These are phyloP conservation scores for Pteria penguin DNA, from an alignment of 2,888 invertebrate species.

Conservation along the genomic window DNA sequence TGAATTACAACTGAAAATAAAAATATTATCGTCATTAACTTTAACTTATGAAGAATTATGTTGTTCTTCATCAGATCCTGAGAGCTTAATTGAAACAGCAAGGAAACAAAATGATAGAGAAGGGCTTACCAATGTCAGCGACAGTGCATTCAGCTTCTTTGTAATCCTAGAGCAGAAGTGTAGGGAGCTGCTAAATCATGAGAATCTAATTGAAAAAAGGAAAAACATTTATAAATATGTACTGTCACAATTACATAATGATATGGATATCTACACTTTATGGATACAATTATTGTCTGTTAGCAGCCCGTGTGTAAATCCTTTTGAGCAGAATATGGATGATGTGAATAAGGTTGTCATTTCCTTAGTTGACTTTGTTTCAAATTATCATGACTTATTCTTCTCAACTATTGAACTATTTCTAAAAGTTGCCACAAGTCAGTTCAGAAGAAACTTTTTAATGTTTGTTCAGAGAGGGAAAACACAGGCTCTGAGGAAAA, in stretches of 20 bases:
- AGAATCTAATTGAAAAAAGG: not conserved
- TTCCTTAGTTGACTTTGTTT: not conserved
- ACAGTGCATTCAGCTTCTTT: slow-evolving; percentile 14
- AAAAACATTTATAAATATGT: not conserved
- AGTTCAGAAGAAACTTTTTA: not conserved
- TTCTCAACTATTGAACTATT: not conserved
- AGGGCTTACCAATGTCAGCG: slow-evolving; percentile 17
- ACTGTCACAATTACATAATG: not conserved
- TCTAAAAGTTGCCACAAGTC: not conserved
- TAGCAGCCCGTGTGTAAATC: not conserved
- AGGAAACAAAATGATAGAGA: slow-evolving; percentile 11
- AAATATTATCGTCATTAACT: slow-evolving; percentile 5
- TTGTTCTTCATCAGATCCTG: slow-evolving; percentile 9
- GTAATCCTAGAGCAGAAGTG: slow-evolving; percentile 2
- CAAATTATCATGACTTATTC: not conserved
- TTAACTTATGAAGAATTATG: slow-evolving; percentile 1
- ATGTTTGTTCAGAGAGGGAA: not conserved
- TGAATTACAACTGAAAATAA: not conserved
- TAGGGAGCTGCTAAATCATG: slow-evolving; percentile 15
- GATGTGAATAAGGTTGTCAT: not conserved
- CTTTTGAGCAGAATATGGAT: not conserved
- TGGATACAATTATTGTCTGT: slow-evolving; percentile 1
- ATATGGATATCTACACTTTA: not conserved
- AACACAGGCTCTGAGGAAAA: not conserved
- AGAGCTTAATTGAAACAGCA: not conserved